phyloP scores from a whole-genome alignment of 2,797 vertebrate species.

The Cryptoprocta ferox region DNA sequence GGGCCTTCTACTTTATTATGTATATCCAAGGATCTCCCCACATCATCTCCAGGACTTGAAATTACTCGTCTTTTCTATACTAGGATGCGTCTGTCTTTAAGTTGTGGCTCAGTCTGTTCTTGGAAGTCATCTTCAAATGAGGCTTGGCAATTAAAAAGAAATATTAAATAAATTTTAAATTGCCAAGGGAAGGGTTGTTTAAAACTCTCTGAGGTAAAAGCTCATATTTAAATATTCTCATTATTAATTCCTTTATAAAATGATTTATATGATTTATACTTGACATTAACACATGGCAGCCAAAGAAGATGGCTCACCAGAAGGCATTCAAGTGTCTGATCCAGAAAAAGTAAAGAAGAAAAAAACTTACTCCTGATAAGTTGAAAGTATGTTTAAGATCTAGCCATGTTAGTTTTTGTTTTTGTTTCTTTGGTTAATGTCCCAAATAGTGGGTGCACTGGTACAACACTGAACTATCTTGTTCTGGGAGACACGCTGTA shows the following conservation, averaged over 20 bases:
- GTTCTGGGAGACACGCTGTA: background rate
- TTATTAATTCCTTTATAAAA: slow-evolving; percentile 65
- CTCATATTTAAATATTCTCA: slow-evolving; percentile 64
- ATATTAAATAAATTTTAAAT: background rate
- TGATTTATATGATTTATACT: slow-evolving; percentile 59
- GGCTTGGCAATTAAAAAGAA: background rate
- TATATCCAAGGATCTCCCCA: background rate
- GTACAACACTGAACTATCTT: background rate
- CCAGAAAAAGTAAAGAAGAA: background rate
- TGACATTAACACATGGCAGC: slow-evolving; percentile 65
- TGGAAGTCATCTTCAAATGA: background rate
- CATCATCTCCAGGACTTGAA: background rate
- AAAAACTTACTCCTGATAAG: background rate
- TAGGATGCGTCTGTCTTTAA: background rate
- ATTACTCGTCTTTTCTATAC: background rate
- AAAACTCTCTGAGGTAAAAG: slow-evolving; percentile 53
- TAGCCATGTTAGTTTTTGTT: background rate
- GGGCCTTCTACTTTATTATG: background rate
- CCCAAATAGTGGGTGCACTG: background rate
- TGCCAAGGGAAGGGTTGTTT: background rate
- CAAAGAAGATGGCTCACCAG: slow-evolving; percentile 55
- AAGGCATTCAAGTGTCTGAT: slow-evolving; percentile 17
- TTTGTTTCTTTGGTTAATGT: background rate
- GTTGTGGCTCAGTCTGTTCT: background rate
- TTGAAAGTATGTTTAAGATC: background rate